Conservation (phyloP, 2,113 vertebrate genomes). For the Hippocampus zosterae region DNA sequence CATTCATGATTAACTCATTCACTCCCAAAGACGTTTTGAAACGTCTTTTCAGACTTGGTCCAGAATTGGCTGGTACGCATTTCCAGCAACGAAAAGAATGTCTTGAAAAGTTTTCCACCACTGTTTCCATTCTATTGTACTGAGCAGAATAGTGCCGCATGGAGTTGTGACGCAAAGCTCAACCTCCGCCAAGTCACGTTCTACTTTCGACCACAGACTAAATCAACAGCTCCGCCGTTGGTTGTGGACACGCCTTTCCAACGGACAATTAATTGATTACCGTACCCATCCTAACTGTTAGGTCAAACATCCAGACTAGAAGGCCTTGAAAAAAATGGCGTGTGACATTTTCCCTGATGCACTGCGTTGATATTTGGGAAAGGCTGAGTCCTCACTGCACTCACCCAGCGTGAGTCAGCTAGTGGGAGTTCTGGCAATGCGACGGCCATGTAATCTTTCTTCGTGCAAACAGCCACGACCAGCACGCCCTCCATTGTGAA, state of each 20-base stretch:
- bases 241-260: neutral
- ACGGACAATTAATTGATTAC: neutral
- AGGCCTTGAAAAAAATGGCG: neutral
- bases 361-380: conserved; percentile 21
- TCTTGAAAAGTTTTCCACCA: neutral
- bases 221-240: neutral
- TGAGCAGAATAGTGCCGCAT: too few relatives aligned
- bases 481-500: conserved; percentile 85
- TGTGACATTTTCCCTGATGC: neutral
- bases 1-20: neutral
- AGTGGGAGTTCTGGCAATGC: conserved; percentile 79
- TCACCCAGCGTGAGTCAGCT: conserved; percentile 85
- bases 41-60: too few relatives aligned
- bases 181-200: neutral
- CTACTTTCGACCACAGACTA: neutral
- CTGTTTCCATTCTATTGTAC: neutral
- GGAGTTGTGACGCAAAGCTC: too few relatives aligned
- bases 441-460: conserved; percentile 93
- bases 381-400: conserved; percentile 33
- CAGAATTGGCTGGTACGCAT: too few relatives aligned
- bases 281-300: neutral
- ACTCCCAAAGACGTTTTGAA: too few relatives aligned
- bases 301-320: conserved; percentile 2
- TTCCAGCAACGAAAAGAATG: too few relatives aligned
- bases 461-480: conserved; percentile 95